Percentiles rank a stretch among this genome's conserved stretches.
Evolutionary conservation across 2,888 invertebrate genomes (phyloP).

Genomic region (Epiperipatus broadwayi): DNA sequence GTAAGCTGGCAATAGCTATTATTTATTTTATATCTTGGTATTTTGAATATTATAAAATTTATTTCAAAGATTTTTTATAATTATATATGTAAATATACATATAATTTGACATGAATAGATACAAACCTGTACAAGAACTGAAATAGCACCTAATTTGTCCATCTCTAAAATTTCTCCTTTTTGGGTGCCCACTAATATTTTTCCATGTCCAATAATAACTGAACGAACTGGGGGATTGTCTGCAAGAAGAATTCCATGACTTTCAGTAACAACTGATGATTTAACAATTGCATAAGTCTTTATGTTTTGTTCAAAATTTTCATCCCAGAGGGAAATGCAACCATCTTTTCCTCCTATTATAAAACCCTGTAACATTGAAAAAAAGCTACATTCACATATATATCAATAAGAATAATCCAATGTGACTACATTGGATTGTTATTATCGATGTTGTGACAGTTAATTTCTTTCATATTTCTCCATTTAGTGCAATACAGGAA

Average conservation of each 20-base stretch:
- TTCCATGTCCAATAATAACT: constrained; percentile 27
- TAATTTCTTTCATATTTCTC: too few relatives aligned
- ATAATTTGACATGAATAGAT: neutral
- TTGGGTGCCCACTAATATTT: constrained; percentile 29
- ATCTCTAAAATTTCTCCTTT: constrained; percentile 30
- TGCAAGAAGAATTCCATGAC: constrained; percentile 21
- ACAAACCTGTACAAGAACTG: constrained; percentile 26
- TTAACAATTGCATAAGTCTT: constrained; percentile 28
- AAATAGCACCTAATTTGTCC: constrained; percentile 26
- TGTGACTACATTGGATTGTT: too few relatives aligned
- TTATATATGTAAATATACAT: neutral
- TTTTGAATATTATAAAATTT: too few relatives aligned
- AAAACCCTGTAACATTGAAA: constrained; percentile 30
- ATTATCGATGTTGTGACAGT: too few relatives aligned
- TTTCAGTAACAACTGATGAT: constrained; percentile 21
- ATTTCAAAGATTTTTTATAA: neutral
- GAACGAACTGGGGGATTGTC: constrained; percentile 27
- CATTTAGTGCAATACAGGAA: too few relatives aligned
- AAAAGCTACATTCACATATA: too few relatives aligned
- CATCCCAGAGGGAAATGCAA: constrained; percentile 29
- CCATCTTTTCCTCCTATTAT: constrained; percentile 32
- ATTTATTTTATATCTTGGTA: too few relatives aligned
- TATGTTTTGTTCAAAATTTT: constrained; percentile 27
- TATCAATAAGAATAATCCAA: neutral
- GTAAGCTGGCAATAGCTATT: too few relatives aligned